These are phyloP conservation scores for Brassicogethes aeneus DNA, from an alignment of 2,888 invertebrate genomes.

Conservation along the genomic window DNA sequence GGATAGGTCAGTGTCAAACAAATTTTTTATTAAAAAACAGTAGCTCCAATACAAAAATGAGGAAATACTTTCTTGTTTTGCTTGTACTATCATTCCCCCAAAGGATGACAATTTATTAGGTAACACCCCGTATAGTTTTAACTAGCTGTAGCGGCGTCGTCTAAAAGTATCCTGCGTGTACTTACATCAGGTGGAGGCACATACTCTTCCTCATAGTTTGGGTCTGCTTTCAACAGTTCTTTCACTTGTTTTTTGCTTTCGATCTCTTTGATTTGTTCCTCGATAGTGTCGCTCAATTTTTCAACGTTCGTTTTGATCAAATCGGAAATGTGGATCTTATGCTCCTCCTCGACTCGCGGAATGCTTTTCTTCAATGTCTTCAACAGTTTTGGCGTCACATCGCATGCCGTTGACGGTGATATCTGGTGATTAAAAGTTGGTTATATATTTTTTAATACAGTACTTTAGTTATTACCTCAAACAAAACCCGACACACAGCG, in stretches of 20 bases:
- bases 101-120: too few species aligned
- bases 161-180: too few species aligned
- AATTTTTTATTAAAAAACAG: too few species aligned
- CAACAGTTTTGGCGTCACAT: slow-evolving; percentile 2
- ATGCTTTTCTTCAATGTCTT: slow-evolving; percentile 10
- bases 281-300: slow-evolving; percentile 29
- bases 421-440: too few species aligned
- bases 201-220: not conserved
- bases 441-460: too few species aligned
- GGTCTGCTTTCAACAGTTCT: not conserved
- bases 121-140: too few species aligned
- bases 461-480: too few species aligned
- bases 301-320: slow-evolving; percentile 38
- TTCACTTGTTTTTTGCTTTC: slow-evolving; percentile 13
- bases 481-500: slow-evolving; percentile 26
- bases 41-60: too few species aligned
- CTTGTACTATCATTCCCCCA: too few species aligned
- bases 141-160: too few species aligned
- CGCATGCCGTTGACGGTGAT: slow-evolving; percentile 7
- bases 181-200: not conserved
- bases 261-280: slow-evolving; percentile 25
- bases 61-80: too few species aligned
- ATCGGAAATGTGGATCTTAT: slow-evolving; percentile 14
- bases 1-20: too few species aligned
- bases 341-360: slow-evolving; percentile 17